Percentiles rank a stretch among this genome's conserved stretches.
Evolutionary conservation across 2,797 vertebrate genomes (phyloP).

Genomic region (Gobionotothen gibberifrons): DNA sequence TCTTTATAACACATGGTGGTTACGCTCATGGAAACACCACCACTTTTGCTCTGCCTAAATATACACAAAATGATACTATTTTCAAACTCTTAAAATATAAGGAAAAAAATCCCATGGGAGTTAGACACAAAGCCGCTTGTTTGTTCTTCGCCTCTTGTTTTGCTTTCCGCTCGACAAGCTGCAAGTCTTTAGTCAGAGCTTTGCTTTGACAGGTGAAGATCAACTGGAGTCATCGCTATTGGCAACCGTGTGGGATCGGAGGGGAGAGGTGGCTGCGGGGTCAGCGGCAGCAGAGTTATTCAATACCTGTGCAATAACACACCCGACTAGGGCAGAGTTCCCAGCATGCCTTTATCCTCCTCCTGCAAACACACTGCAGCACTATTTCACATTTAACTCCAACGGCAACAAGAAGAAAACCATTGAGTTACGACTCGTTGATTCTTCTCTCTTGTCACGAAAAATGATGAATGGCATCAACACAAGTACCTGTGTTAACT

Average conservation of each 20-base stretch:
- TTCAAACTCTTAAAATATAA: neutral
- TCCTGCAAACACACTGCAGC: slow-evolving; percentile 66
- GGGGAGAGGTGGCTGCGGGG: slow-evolving; percentile 71
- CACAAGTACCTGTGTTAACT: slow-evolving; percentile 20
- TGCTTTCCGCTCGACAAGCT: slow-evolving; percentile 79
- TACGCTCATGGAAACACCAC: no score
- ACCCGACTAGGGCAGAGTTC: slow-evolving; percentile 74
- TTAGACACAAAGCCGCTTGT: slow-evolving; percentile 31
- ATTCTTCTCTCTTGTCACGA: slow-evolving; percentile 36
- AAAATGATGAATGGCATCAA: slow-evolving; percentile 42
- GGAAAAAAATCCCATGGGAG: slow-evolving; percentile 1
- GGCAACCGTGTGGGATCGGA: slow-evolving; percentile 78
- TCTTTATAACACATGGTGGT: no score
- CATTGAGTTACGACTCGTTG: slow-evolving; percentile 2
- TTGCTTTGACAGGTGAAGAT: slow-evolving; percentile 89
- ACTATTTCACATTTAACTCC: slow-evolving; percentile 59
- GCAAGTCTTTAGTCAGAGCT: slow-evolving; percentile 82
- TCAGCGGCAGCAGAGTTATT: slow-evolving; percentile 78
- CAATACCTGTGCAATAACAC: slow-evolving; percentile 84
- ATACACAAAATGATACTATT: neutral
- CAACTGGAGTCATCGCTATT: slow-evolving; percentile 79
- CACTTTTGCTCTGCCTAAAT: no score
- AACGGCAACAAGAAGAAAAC: slow-evolving; percentile 10
- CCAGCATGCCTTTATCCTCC: slow-evolving; percentile 71
- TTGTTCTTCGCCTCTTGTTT: slow-evolving; percentile 74